phyloP scores from a whole-genome alignment of 2,888 invertebrate species.

The Drosophila mimica region DNA sequence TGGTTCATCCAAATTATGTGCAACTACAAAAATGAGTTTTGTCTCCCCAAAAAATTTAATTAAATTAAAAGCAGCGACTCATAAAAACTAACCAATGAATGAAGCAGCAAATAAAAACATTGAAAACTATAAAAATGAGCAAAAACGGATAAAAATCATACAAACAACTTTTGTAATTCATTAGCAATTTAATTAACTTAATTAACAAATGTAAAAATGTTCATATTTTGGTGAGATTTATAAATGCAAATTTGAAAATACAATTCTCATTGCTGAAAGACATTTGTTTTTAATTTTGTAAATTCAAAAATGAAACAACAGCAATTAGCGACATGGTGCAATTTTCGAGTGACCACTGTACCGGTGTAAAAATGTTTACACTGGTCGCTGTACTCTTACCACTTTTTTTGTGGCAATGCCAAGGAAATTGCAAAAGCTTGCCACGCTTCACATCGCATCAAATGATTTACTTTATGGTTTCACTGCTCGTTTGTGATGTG shows the following conservation, averaged over 20 bases:
- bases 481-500: constrained; percentile 55
- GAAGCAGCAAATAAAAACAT: not conserved
- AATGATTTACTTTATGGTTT: constrained; percentile 19
- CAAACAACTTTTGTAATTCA: constrained; percentile 2
- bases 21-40: not conserved
- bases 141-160: constrained; percentile 26
- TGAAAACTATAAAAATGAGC: constrained; percentile 23
- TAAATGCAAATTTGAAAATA: not conserved
- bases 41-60: constrained; percentile 43
- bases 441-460: constrained; percentile 9
- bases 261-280: not conserved
- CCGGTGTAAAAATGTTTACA: constrained; percentile 7
- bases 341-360: not conserved
- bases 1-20: not conserved
- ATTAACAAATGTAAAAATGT: not conserved
- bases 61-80: constrained; percentile 51
- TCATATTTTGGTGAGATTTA: not conserved
- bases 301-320: not conserved
- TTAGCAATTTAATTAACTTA: not conserved
- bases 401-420: constrained; percentile 25
- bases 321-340: not conserved
- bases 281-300: not conserved
- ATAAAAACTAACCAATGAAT: constrained; percentile 10
- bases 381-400: constrained; percentile 35
- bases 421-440: constrained; percentile 38